Evolutionary conservation across 2,797 vertebrate genomes (phyloP), one percentile per base, ranked within the genome.

Genomic region (Aratinga solstitialis): DNA sequence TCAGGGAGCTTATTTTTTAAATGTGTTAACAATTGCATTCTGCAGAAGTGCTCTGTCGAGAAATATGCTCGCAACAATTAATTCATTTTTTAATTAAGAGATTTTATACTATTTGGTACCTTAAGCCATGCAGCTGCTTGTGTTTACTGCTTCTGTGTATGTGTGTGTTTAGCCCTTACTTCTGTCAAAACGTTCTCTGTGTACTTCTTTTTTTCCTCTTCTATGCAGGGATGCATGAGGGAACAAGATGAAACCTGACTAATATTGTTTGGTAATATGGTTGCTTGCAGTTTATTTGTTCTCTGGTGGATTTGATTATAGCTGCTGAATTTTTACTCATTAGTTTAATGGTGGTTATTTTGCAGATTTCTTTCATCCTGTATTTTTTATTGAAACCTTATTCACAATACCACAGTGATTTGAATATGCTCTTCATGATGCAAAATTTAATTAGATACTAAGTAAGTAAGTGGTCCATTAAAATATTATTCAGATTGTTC

Each of bases 291-390:
- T 94, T 96, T 95, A 80, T 94, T 93, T 91, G 85, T 92, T 96
- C 97, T 95, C 95, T 79, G 24, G 93, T 95, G 95, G 77, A 89
- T 97, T 97, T 94, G 84, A 67, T 87, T 94, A 93, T 89, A 90
- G 93, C 89, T 92, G 90, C 82, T 90, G 96, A 95, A 94, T 91
- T 97, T 97, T 96, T 86, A 80, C 87, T 96, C 96, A 94, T 97
- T 95, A 95, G 95, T 96, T 96, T 97, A 97, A 96, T 97, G 95
- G 78, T 72, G 73, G 96, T 84, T 97, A 96, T 96, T 97, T 94
- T 87, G 88, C 75, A 96, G 90, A 96, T 90, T 93, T 95, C 88
- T 94, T 96, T 93, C 94, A 95, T 82, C 91, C 74, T 90, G 67
- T 82, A 78, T 94, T 91, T 96, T 96, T 96, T 96, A 96, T 96